phyloP scores from a whole-genome alignment of 2,113 vertebrate species.

The Takifugu bimaculatus region DNA sequence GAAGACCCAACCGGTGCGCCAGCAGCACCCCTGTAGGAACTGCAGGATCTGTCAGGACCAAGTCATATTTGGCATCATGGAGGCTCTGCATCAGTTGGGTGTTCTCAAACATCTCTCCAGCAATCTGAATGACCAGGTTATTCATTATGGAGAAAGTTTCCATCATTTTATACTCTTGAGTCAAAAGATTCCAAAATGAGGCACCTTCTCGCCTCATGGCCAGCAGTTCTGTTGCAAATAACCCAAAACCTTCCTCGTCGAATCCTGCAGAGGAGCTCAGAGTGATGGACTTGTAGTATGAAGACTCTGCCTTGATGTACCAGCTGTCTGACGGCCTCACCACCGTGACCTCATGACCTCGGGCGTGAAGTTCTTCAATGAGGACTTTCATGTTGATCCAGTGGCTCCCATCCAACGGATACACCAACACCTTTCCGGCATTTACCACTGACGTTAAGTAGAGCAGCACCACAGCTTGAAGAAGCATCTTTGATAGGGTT shows the following conservation, averaged over 20 bases:
- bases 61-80: constrained; percentile 35
- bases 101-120: constrained; percentile 29
- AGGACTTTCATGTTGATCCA: constrained; percentile 66
- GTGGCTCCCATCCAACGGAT: constrained; percentile 58
- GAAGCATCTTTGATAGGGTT: constrained; percentile 44
- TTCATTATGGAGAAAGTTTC: accelerated
- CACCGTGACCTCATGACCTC: constrained; percentile 57
- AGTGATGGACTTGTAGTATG: constrained; percentile 42
- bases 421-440: constrained; percentile 55
- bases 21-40: constrained; percentile 37
- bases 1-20: constrained; percentile 45
- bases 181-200: constrained; percentile 19
- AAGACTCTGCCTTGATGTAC: constrained; percentile 57
- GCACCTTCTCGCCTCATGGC: background rate
- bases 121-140: background rate
- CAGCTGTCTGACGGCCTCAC: constrained; percentile 25
- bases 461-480: constrained; percentile 18
- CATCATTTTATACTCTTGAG: constrained; percentile 6
- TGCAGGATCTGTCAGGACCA: constrained; percentile 49
- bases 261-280: background rate
- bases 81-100: constrained; percentile 45
- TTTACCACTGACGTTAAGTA: constrained; percentile 2
- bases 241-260: constrained; percentile 8
- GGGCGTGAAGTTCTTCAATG: constrained; percentile 51
- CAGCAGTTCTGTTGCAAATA: background rate